These are phyloP conservation scores for Tetanocera ferruginea DNA, from an alignment of 2,888 invertebrate genomes.

Conservation along the genomic window DNA sequence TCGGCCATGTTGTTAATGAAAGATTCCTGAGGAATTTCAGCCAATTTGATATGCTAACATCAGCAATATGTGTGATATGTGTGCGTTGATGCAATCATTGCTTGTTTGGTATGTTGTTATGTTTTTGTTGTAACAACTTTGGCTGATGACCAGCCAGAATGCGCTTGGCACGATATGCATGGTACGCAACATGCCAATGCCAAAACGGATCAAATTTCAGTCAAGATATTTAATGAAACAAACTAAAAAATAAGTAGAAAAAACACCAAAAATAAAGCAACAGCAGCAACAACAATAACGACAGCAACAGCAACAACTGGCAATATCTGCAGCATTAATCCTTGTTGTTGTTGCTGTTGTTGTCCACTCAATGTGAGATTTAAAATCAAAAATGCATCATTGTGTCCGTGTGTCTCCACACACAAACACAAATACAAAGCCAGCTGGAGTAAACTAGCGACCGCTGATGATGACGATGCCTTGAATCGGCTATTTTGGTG, in stretches of 20 bases:
- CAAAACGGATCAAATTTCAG: slow-evolving; percentile 68
- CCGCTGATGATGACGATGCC: background rate
- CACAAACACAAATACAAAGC: background rate
- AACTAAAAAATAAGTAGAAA: background rate
- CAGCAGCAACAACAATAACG: background rate
- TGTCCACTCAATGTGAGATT: slow-evolving; percentile 2
- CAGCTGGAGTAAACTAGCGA: background rate
- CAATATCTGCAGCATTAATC: background rate
- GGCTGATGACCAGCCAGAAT: slow-evolving; percentile 10
- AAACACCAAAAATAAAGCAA: background rate
- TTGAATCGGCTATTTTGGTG: background rate
- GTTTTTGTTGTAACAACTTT: background rate
- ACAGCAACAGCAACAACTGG: background rate
- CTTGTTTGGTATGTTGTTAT: background rate
- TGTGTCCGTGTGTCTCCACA: slow-evolving; percentile 8
- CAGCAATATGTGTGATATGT: background rate
- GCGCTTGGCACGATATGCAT: slow-evolving; percentile 3
- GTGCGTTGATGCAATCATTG: slow-evolving; percentile 8
- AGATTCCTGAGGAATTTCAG: slow-evolving; percentile 4
- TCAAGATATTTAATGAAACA: slow-evolving; percentile 7
- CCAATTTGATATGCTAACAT: background rate
- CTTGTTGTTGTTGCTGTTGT: slow-evolving; percentile 11
- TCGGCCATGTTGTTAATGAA: background rate
- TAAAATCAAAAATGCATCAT: slow-evolving; percentile 35
- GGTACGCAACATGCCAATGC: slow-evolving; percentile 54